A percentile compares a stretch with the other conserved stretches of the same genome.
These are phyloP conservation scores for Lepilemur ruficaudatus DNA, from an alignment of 2,797 vertebrate genomes.

Conservation along the genomic window DNA sequence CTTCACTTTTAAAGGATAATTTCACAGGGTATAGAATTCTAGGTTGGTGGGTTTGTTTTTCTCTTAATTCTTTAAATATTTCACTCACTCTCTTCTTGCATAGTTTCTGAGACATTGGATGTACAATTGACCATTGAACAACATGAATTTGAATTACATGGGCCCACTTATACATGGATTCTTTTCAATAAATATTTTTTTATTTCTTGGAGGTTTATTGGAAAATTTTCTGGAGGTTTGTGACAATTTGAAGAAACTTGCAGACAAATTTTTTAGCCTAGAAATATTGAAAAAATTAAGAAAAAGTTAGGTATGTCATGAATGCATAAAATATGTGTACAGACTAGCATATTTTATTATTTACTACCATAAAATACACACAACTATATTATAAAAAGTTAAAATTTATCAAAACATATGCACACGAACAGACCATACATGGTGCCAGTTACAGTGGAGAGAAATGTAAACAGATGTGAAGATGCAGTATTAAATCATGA, in stretches of 20 bases:
- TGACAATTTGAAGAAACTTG: neutral
- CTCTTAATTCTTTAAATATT: neutral
- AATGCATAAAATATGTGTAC: neutral
- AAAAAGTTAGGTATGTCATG: neutral
- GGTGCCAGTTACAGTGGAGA: neutral
- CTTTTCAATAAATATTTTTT: neutral
- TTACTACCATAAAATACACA: neutral
- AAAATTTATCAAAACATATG: neutral
- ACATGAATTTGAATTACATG: neutral
- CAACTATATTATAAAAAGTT: neutral
- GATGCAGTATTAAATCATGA: neutral
- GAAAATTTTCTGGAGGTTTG: neutral
- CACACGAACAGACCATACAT: neutral
- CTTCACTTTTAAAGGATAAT: neutral
- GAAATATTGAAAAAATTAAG: neutral
- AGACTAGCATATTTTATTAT: neutral
- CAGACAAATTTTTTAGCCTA: neutral
- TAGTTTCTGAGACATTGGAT: neutral
- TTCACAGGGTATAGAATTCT: neutral
- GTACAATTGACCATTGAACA: neutral
- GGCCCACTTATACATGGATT: neutral
- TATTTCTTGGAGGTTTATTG: too few relatives aligned
- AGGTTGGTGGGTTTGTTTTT: neutral
- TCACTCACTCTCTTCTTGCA: neutral
- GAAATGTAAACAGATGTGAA: neutral